Percentiles rank a stretch among this genome's conserved stretches.
phyloP scores from a whole-genome alignment of 2,888 invertebrate genomes.

The Lepas anatifera region DNA sequence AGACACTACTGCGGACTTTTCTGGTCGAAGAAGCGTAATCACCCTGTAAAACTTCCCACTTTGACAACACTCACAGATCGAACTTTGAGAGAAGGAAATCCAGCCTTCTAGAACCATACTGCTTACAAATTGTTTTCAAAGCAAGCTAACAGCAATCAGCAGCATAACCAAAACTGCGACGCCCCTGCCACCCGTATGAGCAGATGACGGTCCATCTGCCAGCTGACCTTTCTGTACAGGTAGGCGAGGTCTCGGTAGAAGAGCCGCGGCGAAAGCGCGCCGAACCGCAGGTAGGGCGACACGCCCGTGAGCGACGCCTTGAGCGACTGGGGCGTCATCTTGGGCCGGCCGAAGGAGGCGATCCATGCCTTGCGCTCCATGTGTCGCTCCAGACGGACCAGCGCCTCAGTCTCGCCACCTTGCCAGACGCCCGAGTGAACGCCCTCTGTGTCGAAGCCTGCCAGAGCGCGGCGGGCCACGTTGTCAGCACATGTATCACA shows the following conservation, averaged over 20 bases:
- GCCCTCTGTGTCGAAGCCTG: conserved; percentile 41
- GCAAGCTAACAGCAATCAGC: too few species aligned
- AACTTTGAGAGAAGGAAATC: too few species aligned
- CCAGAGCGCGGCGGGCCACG: too few species aligned
- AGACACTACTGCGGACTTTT: too few species aligned
- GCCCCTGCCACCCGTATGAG: too few species aligned
- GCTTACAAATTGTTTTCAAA: too few species aligned
- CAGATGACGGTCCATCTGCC: not conserved
- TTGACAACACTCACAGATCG: too few species aligned
- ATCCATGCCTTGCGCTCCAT: conserved; percentile 66
- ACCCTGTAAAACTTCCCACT: too few species aligned
- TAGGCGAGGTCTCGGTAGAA: conserved; percentile 46
- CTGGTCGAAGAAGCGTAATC: too few species aligned
- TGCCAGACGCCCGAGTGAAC: conserved; percentile 44
- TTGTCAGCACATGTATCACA: too few species aligned
- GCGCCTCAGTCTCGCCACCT: conserved; percentile 60
- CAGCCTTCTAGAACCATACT: too few species aligned
- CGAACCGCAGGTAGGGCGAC: conserved; percentile 54
- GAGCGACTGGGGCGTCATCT: conserved; percentile 66
- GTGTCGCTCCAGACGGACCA: conserved; percentile 52
- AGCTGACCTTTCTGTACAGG: conserved; percentile 33
- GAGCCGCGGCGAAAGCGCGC: conserved; percentile 49
- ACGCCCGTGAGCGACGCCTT: conserved; percentile 55
- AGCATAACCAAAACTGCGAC: too few species aligned
- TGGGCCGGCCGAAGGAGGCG: conserved; percentile 74